phyloP scores from a whole-genome alignment of 2,797 vertebrate genomes.

The Danio jaintianensis region DNA sequence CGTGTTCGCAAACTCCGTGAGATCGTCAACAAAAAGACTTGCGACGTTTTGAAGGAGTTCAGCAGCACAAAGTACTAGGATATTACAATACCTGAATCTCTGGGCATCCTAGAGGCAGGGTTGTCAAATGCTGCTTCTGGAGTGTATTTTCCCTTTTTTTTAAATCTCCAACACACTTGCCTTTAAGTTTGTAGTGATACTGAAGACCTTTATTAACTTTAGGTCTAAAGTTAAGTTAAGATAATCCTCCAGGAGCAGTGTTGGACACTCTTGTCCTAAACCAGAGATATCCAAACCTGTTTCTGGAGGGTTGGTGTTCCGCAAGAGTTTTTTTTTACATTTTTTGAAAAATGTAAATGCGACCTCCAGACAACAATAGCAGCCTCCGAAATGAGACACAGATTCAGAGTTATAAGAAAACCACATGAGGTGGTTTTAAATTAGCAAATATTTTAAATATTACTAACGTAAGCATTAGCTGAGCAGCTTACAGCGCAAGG shows the following conservation, averaged over 20 bases:
- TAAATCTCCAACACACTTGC: neutral
- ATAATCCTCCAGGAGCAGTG: neutral
- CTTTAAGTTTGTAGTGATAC: neutral
- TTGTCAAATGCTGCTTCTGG: neutral
- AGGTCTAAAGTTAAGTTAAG: neutral
- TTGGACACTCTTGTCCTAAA: neutral
- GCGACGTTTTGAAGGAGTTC: constrained; percentile 93
- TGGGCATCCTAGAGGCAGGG: constrained; percentile 16
- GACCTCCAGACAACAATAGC: too few relatives aligned
- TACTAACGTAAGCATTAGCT: too few relatives aligned
- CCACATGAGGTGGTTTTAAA: too few relatives aligned
- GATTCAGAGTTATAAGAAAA: too few relatives aligned
- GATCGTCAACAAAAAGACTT: constrained; percentile 93
- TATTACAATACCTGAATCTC: constrained; percentile 7
- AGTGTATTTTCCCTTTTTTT: neutral
- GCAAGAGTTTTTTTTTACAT: too few relatives aligned
- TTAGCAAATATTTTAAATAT: too few relatives aligned
- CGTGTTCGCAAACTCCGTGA: constrained; percentile 91
- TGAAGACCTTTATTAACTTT: neutral
- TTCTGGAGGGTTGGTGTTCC: too few relatives aligned
- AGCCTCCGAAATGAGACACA: too few relatives aligned
- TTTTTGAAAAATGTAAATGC: too few relatives aligned
- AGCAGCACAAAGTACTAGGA: constrained; percentile 79
- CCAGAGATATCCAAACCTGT: too few relatives aligned
- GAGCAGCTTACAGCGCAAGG: too few relatives aligned